Evolutionary conservation across 2,888 invertebrate species (phyloP).

Genomic region (Hedya salicella): DNA sequence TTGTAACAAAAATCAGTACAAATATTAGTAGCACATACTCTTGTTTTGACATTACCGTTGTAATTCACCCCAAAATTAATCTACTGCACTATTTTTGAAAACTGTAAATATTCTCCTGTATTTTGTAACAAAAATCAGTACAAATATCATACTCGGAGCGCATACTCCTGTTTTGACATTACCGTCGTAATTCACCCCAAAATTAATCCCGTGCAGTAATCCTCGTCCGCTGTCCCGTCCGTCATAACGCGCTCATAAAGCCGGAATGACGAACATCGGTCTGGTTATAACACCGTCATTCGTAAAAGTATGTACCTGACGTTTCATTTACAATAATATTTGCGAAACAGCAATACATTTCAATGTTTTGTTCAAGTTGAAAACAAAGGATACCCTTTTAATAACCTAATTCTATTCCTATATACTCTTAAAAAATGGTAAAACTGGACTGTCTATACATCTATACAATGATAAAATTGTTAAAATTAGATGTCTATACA

Average conservation of each 20-base stretch:
- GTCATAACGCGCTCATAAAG: constrained; percentile 21
- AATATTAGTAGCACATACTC: background rate
- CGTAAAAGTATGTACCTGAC: constrained; percentile 4
- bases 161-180: background rate
- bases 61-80: constrained; percentile 22
- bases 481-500: too few relatives aligned
- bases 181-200: constrained; percentile 16
- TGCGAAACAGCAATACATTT: too few relatives aligned
- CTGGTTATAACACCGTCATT: constrained; percentile 13
- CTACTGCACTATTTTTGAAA: constrained; percentile 17
- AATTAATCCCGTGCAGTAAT: constrained; percentile 25
- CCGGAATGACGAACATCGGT: constrained; percentile 9
- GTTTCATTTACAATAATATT: background rate
- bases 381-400: too few relatives aligned
- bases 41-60: constrained; percentile 1
- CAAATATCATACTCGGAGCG: background rate
- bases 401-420: too few relatives aligned
- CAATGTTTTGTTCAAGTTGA: too few relatives aligned
- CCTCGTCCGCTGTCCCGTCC: constrained; percentile 4
- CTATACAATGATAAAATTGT: too few relatives aligned
- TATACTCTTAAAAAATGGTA: too few relatives aligned
- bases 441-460: too few relatives aligned
- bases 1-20: background rate
- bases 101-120: too few relatives aligned
- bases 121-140: background rate